These are phyloP conservation scores for Gymnobelideus leadbeateri DNA, from an alignment of 2,113 vertebrate species.

Conservation along the genomic window DNA sequence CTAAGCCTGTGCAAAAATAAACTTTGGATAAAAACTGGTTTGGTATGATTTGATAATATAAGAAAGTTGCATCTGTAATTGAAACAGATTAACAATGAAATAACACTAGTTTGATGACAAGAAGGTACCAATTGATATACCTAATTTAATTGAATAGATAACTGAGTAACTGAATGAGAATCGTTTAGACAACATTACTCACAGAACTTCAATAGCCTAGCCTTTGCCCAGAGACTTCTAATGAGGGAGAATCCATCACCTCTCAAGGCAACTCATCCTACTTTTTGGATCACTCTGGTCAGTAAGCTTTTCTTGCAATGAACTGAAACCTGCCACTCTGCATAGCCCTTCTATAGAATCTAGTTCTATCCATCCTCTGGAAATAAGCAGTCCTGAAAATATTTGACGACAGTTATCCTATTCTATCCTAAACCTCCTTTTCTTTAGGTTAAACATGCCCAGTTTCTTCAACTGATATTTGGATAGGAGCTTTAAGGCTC, in stretches of 20 bases:
- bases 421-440: neutral
- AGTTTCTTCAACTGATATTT: neutral
- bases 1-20: constrained; percentile 35
- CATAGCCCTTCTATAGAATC: neutral
- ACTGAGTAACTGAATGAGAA: neutral
- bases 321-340: neutral
- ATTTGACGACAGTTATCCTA: neutral
- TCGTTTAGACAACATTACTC: neutral
- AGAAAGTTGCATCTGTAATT: constrained; percentile 15
- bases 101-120: neutral
- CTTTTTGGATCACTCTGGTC: neutral
- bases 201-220: neutral
- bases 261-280: neutral
- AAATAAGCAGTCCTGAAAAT: neutral
- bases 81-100: neutral
- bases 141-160: constrained; percentile 12
- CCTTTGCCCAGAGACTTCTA: neutral
- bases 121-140: constrained; percentile 6
- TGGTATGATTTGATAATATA: constrained; percentile 45
- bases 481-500: neutral
- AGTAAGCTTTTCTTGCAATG: neutral
- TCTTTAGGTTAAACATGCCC: neutral
- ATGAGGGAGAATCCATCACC: neutral
- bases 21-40: neutral
- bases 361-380: neutral